phyloP scores from a whole-genome alignment of 2,113 vertebrate genomes.

The Spea multiplicata region DNA sequence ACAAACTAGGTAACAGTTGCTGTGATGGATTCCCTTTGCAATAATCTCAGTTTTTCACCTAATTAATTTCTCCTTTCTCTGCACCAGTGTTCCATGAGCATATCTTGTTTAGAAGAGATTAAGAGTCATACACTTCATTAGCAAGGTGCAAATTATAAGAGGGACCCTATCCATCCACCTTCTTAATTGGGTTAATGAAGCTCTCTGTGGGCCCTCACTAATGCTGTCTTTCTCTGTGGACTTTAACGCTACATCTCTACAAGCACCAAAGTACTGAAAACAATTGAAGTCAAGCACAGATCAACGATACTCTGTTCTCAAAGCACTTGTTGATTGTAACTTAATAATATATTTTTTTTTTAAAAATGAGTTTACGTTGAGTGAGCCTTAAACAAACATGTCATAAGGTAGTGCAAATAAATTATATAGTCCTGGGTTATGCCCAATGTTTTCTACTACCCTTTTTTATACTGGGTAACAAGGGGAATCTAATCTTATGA shows the following conservation, averaged over 20 bases:
- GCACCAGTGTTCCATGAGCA: constrained; percentile 81
- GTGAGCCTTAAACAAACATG: too few species aligned
- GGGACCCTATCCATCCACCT: constrained; percentile 83
- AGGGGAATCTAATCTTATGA: too few species aligned
- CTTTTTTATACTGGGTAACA: too few species aligned
- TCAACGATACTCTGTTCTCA: not conserved
- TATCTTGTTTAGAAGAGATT: constrained; percentile 90
- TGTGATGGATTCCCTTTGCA: constrained; percentile 76
- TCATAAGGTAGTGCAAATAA: too few species aligned
- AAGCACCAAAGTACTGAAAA: constrained; percentile 55
- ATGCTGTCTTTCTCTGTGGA: constrained; percentile 64
- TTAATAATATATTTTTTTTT: not conserved
- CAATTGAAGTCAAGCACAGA: constrained; percentile 11
- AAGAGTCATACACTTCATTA: constrained; percentile 86
- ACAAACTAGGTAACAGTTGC: constrained; percentile 72
- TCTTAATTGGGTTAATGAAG: constrained; percentile 90
- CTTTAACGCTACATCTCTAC: constrained; percentile 53
- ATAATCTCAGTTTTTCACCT: constrained; percentile 88
- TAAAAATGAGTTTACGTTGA: too few species aligned
- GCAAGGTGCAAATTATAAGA: constrained; percentile 88
- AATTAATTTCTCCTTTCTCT: constrained; percentile 88
- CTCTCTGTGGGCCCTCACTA: constrained; percentile 70
- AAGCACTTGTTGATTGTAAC: constrained; percentile 10
- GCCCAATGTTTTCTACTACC: too few species aligned
- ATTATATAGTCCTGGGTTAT: too few species aligned